Conservation (phyloP, 2,888 invertebrate genomes). For the Drosophila nigricruria region DNA sequence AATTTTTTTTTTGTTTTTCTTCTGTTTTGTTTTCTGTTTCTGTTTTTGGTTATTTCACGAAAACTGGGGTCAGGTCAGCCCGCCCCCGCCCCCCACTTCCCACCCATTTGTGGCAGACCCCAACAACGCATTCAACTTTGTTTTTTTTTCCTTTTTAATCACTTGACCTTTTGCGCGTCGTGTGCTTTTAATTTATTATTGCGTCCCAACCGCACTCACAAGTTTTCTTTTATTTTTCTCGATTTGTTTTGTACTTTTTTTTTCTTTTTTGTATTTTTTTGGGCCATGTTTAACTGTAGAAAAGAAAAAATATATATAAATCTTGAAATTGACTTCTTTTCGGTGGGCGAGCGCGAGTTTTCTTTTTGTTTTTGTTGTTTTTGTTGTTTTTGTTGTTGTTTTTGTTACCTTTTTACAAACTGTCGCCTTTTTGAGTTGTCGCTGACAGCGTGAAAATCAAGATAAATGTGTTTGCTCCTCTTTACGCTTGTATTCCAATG, state of each 20-base stretch:
- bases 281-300: conserved; percentile 66
- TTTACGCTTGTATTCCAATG: conserved; percentile 19
- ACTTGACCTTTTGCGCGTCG: conserved; percentile 70
- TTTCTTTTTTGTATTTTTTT: conserved; percentile 30
- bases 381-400: conserved; percentile 24
- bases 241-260: conserved; percentile 46
- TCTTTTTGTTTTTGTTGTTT: conserved; percentile 26
- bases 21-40: not conserved
- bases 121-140: conserved; percentile 9
- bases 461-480: conserved; percentile 71
- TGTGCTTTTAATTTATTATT: conserved; percentile 74
- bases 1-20: not conserved
- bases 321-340: conserved; percentile 69
- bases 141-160: conserved; percentile 46
- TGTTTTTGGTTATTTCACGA: conserved; percentile 5
- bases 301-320: conserved; percentile 53
- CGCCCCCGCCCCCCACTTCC: not conserved
- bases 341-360: conserved; percentile 36
- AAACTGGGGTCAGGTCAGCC: not conserved
- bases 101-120: conserved; percentile 16
- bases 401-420: conserved; percentile 72
- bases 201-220: conserved; percentile 64
- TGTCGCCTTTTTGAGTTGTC: conserved; percentile 80
- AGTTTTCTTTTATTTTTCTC: conserved; percentile 47
- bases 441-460: conserved; percentile 81